phyloP scores from a whole-genome alignment of 2,113 vertebrate genomes.

The Martes martes region DNA sequence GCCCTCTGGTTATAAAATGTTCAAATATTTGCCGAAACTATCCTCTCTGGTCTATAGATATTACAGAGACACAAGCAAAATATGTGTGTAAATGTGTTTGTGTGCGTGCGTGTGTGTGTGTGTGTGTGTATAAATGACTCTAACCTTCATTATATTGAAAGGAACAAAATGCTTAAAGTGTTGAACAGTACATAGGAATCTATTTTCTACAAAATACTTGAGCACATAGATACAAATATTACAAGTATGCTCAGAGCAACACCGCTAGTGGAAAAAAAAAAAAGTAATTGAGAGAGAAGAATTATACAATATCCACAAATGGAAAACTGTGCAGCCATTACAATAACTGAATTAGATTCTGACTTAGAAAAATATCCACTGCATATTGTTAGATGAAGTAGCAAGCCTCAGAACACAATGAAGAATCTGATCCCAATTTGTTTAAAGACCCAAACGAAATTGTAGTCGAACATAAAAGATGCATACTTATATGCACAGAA shows the following conservation, averaged over 20 bases:
- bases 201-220: background rate
- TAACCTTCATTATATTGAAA: background rate
- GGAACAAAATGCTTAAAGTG: background rate
- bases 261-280: background rate
- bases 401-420: background rate
- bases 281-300: background rate
- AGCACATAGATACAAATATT: background rate
- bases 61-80: background rate
- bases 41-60: background rate
- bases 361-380: background rate
- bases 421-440: background rate
- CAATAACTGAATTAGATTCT: slow-evolving; percentile 1
- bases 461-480: background rate
- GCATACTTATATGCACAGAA: background rate
- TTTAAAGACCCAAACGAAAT: background rate
- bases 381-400: background rate
- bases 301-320: background rate
- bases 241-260: background rate
- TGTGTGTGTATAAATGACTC: background rate
- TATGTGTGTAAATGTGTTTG: background rate
- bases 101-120: background rate
- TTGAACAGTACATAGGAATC: background rate
- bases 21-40: background rate
- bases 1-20: background rate
- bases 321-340: background rate